These are phyloP conservation scores for Melanotaenia pygmaea DNA, from an alignment of 2,797 vertebrate genomes.

Conservation along the genomic window DNA sequence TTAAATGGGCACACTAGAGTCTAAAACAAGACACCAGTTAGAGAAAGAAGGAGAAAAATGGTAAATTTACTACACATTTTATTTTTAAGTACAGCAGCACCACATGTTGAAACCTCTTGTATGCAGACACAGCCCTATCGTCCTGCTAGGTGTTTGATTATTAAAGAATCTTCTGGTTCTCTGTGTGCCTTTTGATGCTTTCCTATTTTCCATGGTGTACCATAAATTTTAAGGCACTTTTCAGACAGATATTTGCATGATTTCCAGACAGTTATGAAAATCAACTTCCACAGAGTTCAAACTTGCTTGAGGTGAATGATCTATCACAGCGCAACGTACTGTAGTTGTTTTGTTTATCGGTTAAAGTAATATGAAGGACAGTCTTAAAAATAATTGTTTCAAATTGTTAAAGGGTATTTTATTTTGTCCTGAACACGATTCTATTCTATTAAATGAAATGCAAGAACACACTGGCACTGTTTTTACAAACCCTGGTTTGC, in stretches of 20 bases:
- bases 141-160: neutral
- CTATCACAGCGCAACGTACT: slow-evolving; percentile 12
- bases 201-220: neutral
- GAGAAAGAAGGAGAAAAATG: neutral
- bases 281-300: slow-evolving; percentile 22
- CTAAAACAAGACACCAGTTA: neutral
- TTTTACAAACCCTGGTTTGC: neutral
- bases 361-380: slow-evolving; percentile 14
- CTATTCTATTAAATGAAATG: neutral
- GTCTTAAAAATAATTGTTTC: neutral
- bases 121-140: neutral
- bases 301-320: slow-evolving; percentile 14
- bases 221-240: neutral
- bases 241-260: slow-evolving; percentile 5
- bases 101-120: neutral
- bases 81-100: neutral
- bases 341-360: slow-evolving; percentile 24
- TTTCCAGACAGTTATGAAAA: slow-evolving; percentile 11
- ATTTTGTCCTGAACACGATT: neutral
- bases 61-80: neutral
- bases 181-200: neutral
- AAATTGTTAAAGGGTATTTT: neutral
- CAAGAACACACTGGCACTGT: neutral
- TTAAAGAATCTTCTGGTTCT: neutral
- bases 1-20: neutral